phyloP scores from a whole-genome alignment of 2,888 invertebrate species.

The Branchipolynoe longqiensis region DNA sequence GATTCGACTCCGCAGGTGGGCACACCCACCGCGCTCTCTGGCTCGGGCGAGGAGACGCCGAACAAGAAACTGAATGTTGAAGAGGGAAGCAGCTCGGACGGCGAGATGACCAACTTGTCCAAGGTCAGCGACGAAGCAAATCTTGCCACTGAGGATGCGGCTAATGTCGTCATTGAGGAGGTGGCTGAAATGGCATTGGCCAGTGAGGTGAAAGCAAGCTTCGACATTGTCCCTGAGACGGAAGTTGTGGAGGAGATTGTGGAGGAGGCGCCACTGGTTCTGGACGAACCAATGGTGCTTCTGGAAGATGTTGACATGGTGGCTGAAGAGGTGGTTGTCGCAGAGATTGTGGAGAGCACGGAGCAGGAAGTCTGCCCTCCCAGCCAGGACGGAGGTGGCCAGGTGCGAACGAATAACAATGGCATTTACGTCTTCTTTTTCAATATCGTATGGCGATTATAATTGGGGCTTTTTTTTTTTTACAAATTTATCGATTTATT shows the following conservation, averaged over 20 bases:
- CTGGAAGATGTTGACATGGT: slow-evolving; percentile 59
- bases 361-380: too few species aligned
- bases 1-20: not conserved
- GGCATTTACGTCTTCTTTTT: too few species aligned
- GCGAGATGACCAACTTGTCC: slow-evolving; percentile 71
- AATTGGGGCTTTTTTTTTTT: too few species aligned
- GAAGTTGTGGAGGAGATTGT: slow-evolving; percentile 42
- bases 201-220: slow-evolving; percentile 61
- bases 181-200: slow-evolving; percentile 70
- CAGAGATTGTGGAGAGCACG: too few species aligned
- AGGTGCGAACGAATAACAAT: too few species aligned
- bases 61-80: slow-evolving; percentile 66
- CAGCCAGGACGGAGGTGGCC: too few species aligned
- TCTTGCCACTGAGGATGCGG: not conserved
- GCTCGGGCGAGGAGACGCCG: slow-evolving; percentile 56
- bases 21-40: not conserved
- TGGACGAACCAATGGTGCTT: too few species aligned
- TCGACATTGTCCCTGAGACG: slow-evolving; percentile 27
- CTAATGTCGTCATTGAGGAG: slow-evolving; percentile 59
- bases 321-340: not conserved
- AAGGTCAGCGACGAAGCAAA: slow-evolving; percentile 7
- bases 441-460: too few species aligned
- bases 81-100: slow-evolving; percentile 73
- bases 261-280: too few species aligned
- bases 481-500: too few species aligned